Evolutionary conservation across 1,140 invertebrate genomes (phyloP), one percentile per base, ranked within the genome.

Genomic region (Lucilia cuprina): DNA sequence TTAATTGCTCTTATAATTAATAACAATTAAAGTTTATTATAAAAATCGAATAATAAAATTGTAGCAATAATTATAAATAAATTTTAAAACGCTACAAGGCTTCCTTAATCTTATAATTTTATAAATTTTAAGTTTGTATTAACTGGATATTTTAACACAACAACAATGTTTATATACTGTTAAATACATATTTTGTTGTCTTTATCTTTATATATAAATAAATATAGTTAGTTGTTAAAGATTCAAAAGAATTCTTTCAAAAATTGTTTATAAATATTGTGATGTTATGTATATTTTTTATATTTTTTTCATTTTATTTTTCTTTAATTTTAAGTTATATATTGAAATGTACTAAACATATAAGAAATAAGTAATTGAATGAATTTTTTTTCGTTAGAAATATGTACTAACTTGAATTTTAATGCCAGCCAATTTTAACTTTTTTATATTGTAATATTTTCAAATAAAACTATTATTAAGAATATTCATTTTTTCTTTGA

Each of bases 381-480:
- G 55, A 60, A 60, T 25, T 70, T 70, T 70, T 21, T 55, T 55
- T 4, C 17, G 17, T 55, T 55, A 55, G 17, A 70, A 70, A 70
- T 25, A 30, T 30, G 25, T 30, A 70, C 65, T 70, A 70, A 70
- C 65, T n/a, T 70, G 21, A 70, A 70, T 70, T 21, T 70, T 70
- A 70, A 70, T 70, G 65, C 65, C 65, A 70, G 65, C 65, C 65
- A 70, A 10, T 70, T 70, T 70, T 70, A 60, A 60, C n/a, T n/a
- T 60, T 60, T 60, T 60, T 30, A 30, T 30, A 30, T 4, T 70
- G 21, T 70, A 70, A 70, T 70, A 70, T 70, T 70, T 70, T 70
- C n/a, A 19, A 70, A 70, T 70, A 70, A 70, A 70, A 70, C 25
- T 70, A 21, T 14, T 10, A 5, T 8, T 41, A 41, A 41, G 41